Conservation (phyloP, 2,888 invertebrate species). For the Drosophila meridiana region DNA sequence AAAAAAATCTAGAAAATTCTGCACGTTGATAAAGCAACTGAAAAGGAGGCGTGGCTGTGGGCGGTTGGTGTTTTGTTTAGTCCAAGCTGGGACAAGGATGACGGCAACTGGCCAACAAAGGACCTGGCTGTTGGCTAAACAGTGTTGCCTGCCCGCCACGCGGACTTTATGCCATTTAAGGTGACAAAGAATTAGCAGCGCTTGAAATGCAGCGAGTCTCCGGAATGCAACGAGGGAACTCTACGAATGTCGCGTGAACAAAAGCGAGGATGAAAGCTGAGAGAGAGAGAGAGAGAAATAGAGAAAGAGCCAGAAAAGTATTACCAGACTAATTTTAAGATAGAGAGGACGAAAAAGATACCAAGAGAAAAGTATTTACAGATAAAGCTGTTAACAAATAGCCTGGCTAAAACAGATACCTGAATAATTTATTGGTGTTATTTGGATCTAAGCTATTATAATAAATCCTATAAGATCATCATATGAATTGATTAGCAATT, state of each 20-base stretch:
- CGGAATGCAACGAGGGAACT: slow-evolving; percentile 4
- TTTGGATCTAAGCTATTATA: too few species aligned
- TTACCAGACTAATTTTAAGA: not conserved
- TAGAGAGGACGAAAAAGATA: not conserved
- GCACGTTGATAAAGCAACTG: not conserved
- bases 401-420: too few species aligned
- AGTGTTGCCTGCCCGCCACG: slow-evolving; percentile 5
- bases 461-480: too few species aligned
- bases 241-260: not conserved
- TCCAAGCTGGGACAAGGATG: not conserved
- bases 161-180: slow-evolving; percentile 49
- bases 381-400: not conserved
- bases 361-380: not conserved
- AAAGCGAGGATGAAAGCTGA: not conserved
- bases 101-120: slow-evolving; percentile 12
- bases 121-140: slow-evolving; percentile 12
- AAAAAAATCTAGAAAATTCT: slow-evolving; percentile 45
- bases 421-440: too few species aligned
- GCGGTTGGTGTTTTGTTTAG: slow-evolving; percentile 23
- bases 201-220: slow-evolving; percentile 30
- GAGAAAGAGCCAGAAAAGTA: not conserved
- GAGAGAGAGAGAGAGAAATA: not conserved
- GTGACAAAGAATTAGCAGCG: slow-evolving; percentile 74
- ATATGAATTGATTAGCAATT: too few species aligned
- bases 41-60: not conserved